Base-by-base conservation (phyloP, 2,113 vertebrate species). In the Microtus pennsylvanicus region DNA sequence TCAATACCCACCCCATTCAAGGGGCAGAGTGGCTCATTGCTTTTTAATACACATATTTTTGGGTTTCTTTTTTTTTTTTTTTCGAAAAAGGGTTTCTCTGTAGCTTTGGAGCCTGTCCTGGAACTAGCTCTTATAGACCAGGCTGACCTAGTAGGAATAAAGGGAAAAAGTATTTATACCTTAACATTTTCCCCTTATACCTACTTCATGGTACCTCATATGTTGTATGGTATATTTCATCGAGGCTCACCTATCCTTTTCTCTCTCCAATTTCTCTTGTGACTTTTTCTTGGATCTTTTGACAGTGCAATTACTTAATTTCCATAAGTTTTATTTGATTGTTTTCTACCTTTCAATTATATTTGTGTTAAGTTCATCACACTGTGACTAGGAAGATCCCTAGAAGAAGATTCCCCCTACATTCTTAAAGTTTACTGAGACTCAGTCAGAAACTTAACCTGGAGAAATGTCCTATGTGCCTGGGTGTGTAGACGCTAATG, bases 31-130 rank as follows among this genome's bases (percentile, higher is more conserved):
- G 28, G 65, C 9, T 80, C 17, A 35, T 52, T 35, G 16, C 50
- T 35, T 52, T 81, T 55, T 21, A 55, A 55, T 22, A 81, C 19
- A n/a, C 22, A 21, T 21, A n/a, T 58, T 58, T 58, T 58, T 19
- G 14, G n/a, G n/a, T n/a, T 55, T 55, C 17, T 58, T 5, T 58
- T 50, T 21, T 4, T 4, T 55, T 55, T 55, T 55, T 5, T 50
- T 21, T 1, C 0, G 0, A 58, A 19, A 58, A 1, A 21, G 19
- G 17, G 19, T 58, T 58, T 58, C 55, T 58, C 5, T 58, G 17
- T 58, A 58, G 55, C 55, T 21, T 58, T 58, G 55, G 55, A 58
- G 17, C 55, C 55, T 7, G 55, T 58, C 58, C 58, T 58, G 19
- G 19, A 58, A 58, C 58, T 58, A 58, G 19, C 58, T 58, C 58